A percentile compares a stretch with the other conserved stretches of the same genome.
Conservation (phyloP, 37 sponge, comb jelly and placozoan genomes). For the Bolinopsis microptera region DNA sequence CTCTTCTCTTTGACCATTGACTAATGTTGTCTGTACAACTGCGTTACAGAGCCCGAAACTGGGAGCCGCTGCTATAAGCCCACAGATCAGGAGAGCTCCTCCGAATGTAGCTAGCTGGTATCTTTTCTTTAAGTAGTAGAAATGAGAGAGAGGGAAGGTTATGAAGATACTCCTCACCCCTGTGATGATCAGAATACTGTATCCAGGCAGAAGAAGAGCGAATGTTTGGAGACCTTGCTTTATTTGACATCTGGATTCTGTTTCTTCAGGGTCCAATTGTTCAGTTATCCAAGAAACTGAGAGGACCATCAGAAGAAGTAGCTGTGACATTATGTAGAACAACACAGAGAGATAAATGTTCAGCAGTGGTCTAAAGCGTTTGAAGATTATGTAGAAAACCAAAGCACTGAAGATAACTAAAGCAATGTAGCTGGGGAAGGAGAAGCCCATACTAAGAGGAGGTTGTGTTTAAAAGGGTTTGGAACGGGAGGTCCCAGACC, state of each 20-base stretch:
- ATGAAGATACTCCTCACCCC: background rate
- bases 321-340: background rate
- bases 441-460: background rate
- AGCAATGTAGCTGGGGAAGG: background rate
- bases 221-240: background rate
- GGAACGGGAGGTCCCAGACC: background rate
- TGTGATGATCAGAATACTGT: background rate
- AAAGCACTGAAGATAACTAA: background rate
- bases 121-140: background rate
- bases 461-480: background rate
- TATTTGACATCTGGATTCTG: background rate
- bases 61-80: background rate
- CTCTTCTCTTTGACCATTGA: background rate
- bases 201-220: background rate
- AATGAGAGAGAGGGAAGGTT: background rate
- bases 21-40: too few species aligned
- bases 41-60: background rate
- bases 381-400: background rate
- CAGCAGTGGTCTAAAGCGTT: background rate
- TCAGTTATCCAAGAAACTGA: background rate
- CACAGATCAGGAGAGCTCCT: background rate
- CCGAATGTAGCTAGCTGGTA: background rate
- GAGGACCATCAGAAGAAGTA: background rate
- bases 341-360: conserved; percentile 18
- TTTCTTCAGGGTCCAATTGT: background rate